Evolutionary conservation across 2,797 vertebrate species (phyloP), one percentile per base, ranked within the genome.

Genomic region (Pangasius sanitwongsei): DNA sequence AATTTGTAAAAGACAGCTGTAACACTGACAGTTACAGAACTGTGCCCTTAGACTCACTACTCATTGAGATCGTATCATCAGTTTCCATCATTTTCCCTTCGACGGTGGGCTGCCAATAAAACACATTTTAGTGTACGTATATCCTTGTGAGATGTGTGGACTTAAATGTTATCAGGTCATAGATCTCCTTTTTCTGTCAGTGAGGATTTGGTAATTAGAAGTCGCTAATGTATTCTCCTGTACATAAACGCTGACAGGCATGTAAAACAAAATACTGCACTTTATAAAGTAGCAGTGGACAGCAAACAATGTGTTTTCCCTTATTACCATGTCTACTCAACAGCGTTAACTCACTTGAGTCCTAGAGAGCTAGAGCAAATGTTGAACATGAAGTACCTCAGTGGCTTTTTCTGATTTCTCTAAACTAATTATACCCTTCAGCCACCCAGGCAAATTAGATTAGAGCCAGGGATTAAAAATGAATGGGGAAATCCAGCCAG

Each of bases 391-490:
- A 92, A 90, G 89, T 86, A 89, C 90, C 89, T 91, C 88, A 34
- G 83, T 75, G 70, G 91, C 70, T 86, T 92, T 92, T 92, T 91
- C 89, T 89, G 77, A 91, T 92, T 92, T 92, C 91, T 92, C 90
- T 91, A 94, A 93, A 91, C 89, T 83, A 93, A 93, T 94, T 92
- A 92, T 90, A 90, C 90, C 89, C 90, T 75, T 90, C 88, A 89
- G 89, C 89, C 91, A 84, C 87, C 92, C 77, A 83, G 90, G 86
- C 90, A 91, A 93, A 92, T 93, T 85, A 92, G 92, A 93, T 92
- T 92, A 92, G 89, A 70, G 86, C 12, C 37, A 70, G 84, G 90
- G 90, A 94, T 94, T 95, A 94, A 94, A 94, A 93, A 95, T 93
- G 93, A 91, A 94, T 93, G 90, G 92, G 91, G 89, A 91, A 87